Base-by-base conservation (phyloP, 2,888 invertebrate genomes). In the Baronia brevicornis region DNA sequence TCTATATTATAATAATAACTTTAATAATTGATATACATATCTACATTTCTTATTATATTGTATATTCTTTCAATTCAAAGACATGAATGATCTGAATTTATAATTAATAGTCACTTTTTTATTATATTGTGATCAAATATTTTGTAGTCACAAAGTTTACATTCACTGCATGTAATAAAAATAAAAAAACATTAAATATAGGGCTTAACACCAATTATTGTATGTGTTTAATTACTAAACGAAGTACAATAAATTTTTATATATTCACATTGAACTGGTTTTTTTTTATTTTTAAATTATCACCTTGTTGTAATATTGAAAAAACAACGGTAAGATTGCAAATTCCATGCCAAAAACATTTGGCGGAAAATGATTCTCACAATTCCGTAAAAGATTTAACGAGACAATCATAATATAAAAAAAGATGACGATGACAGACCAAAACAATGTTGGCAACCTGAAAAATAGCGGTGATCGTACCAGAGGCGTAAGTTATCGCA, bases 151-250 rank as follows among this genome's bases (percentile, higher is more conserved):
- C 68, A 66, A 71, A 64, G 39, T 46, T 44, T 34, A 25, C 36
- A 41, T 54, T 52, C 43, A 42, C 48, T 48, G 51, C 49, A 55
- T 52, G 51, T 47, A 54, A 53, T 54, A 49, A 46, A 41, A 39
- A 39, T 36, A 41, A 31, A 42, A 51, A 44, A 46, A 42, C n/a
- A n/a, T n/a, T 54, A 56, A 44, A 48, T 55, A 46, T 41, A 51
- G 49, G 50, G 68, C 10, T 30, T 80, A 79, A 79, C 77, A 68
- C 52, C 60, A 56, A 59, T 62, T 67, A 67, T 65, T 72, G 61
- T 73, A 74, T 61, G 61, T 66, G 66, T 77, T 73, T 77, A 68
- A 60, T 63, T 61, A 77, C 71, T 72, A 73, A 78, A 72, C 60
- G 46, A 60, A 63, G 69, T 61, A 66, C 66, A 77, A 71, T 72